Evolutionary conservation across 1,140 invertebrate species (phyloP).

Genomic region (Drosophila watanabei): DNA sequence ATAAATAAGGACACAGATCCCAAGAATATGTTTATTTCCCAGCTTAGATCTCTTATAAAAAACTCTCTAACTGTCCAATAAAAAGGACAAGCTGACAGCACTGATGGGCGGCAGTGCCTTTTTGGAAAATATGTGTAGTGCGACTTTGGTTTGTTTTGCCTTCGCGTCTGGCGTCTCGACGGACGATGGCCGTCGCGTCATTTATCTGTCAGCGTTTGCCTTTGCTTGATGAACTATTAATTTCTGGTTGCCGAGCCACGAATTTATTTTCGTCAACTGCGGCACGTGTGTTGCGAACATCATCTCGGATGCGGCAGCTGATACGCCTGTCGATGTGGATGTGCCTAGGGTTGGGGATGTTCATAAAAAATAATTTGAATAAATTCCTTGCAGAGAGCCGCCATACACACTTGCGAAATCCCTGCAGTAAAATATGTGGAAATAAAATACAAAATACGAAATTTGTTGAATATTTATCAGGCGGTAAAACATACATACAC

Average conservation of each 20-base stretch:
- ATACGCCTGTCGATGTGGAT: conserved; percentile 31
- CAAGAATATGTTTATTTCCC: background rate
- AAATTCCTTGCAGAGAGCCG: conserved; percentile 30
- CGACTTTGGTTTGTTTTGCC: conserved; percentile 36
- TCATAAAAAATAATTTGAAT: conserved; percentile 55
- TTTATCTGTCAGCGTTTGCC: conserved; percentile 64
- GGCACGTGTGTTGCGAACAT: conserved; percentile 70
- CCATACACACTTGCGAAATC: conserved; percentile 11
- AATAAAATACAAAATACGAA: conserved; percentile 38
- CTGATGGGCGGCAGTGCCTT: conserved; percentile 22
- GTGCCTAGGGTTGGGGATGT: conserved; percentile 3
- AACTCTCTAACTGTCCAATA: background rate
- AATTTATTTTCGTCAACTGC: conserved; percentile 74
- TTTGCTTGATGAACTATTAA: conserved; percentile 77
- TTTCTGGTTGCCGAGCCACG: conserved; percentile 55
- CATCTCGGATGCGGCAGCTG: conserved; percentile 32
- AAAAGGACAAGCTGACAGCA: background rate
- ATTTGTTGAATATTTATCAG: conserved; percentile 50
- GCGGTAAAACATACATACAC: conserved; percentile 10
- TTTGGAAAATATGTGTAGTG: conserved; percentile 55
- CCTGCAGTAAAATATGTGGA: conserved; percentile 31
- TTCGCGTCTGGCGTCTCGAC: conserved; percentile 55
- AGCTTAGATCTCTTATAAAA: background rate
- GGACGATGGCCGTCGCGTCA: conserved; percentile 64
- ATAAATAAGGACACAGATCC: background rate